phyloP scores from a whole-genome alignment of 2,888 invertebrate species.

The Macrosoma leucophasiata region DNA sequence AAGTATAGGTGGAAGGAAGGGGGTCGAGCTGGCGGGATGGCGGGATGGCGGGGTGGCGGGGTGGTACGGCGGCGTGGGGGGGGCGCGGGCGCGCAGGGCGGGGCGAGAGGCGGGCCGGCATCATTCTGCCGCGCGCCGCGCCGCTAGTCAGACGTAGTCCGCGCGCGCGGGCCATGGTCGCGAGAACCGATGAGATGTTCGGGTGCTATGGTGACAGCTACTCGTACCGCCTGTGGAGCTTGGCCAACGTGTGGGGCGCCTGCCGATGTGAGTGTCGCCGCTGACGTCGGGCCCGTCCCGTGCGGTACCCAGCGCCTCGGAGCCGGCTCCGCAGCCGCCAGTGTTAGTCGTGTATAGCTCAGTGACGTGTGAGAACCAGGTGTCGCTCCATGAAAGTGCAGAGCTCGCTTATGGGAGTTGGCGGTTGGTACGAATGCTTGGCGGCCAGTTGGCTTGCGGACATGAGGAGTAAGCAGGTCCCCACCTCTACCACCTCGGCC shows the following conservation, averaged over 20 bases:
- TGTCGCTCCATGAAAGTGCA: conserved; percentile 70
- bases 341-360: conserved; percentile 41
- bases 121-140: conserved; percentile 73
- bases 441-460: conserved; percentile 70
- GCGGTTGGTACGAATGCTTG: conserved; percentile 68
- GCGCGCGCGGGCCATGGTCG: conserved; percentile 85
- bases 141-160: conserved; percentile 52
- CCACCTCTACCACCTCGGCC: conserved; percentile 71
- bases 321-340: conserved; percentile 22
- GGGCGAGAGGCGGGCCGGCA: conserved; percentile 47
- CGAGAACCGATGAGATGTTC: conserved; percentile 86
- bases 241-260: conserved; percentile 85
- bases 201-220: conserved; percentile 84
- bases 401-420: conserved; percentile 70
- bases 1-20: conserved; percentile 58
- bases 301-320: conserved; percentile 42
- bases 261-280: conserved; percentile 81
- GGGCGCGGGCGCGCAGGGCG: conserved; percentile 36
- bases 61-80: conserved; percentile 48
- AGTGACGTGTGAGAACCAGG: conserved; percentile 53
- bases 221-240: conserved; percentile 85
- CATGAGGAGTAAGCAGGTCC: conserved; percentile 75
- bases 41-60: conserved; percentile 35
- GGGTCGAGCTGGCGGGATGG: conserved; percentile 36
- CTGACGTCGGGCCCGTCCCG: conserved; percentile 53